These are phyloP conservation scores for Perca flavescens DNA, from an alignment of 2,113 vertebrate species.

Conservation along the genomic window DNA sequence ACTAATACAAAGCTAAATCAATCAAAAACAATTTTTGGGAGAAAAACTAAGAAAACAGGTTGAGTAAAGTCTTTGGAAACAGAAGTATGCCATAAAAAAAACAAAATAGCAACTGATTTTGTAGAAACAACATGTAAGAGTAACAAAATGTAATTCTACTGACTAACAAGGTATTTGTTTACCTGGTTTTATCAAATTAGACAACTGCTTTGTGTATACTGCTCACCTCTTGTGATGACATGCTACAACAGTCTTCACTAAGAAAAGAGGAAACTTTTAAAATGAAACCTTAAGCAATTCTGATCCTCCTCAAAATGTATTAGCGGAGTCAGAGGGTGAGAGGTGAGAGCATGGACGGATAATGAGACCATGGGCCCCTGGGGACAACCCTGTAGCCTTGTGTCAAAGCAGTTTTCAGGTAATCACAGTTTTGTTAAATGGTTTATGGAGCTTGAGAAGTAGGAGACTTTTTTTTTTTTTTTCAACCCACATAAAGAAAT, in stretches of 20 bases:
- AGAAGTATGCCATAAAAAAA: not conserved
- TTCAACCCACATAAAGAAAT: not conserved
- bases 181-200: not conserved
- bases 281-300: not conserved
- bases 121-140: not conserved
- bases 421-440: not conserved
- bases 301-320: not conserved
- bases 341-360: not conserved
- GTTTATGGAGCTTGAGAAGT: not conserved
- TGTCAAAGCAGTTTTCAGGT: not conserved
- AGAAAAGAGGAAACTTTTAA: not conserved
- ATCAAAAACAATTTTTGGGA: not conserved
- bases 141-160: not conserved
- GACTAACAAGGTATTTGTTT: not conserved
- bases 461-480: not conserved
- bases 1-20: not conserved
- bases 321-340: slow-evolving; percentile 17
- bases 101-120: not conserved
- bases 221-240: not conserved
- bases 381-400: not conserved
- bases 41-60: not conserved
- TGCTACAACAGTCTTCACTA: not conserved
- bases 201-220: not conserved
- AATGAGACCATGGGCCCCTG: no score
- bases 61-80: slow-evolving; percentile 13